These are phyloP conservation scores for Anolis carolinensis DNA, from an alignment of 2,113 vertebrate genomes.

Conservation along the genomic window DNA sequence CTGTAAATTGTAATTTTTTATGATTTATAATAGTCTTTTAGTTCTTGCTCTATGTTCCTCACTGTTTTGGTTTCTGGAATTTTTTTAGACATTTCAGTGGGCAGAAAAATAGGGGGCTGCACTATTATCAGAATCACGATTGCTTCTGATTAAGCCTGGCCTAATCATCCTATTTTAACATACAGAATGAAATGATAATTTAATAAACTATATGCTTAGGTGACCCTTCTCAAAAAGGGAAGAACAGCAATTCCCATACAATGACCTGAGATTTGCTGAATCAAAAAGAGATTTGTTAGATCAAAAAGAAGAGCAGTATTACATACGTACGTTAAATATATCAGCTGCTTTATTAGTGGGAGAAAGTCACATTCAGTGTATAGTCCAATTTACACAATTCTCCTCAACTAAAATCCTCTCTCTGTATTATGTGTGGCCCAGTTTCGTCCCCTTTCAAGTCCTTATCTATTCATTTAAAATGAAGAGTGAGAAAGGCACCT, in stretches of 20 bases:
- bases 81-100: neutral
- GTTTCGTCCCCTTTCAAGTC: neutral
- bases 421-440: neutral
- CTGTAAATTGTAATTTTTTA: too few species aligned
- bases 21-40: too few species aligned
- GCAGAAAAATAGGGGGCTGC: neutral
- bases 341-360: neutral
- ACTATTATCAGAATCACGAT: neutral
- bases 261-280: neutral
- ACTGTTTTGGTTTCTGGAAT: neutral
- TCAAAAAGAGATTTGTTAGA: neutral
- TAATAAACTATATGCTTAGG: neutral
- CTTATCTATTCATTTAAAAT: slow-evolving; percentile 3
- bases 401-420: neutral
- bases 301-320: neutral
- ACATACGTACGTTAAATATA: neutral
- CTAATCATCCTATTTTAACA: slow-evolving; percentile 4
- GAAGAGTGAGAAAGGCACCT: neutral
- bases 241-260: neutral
- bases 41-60: neutral
- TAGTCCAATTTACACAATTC: neutral
- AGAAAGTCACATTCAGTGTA: neutral
- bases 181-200: neutral
- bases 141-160: neutral
- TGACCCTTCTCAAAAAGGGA: neutral